phyloP scores from a whole-genome alignment of 2,797 vertebrate genomes.

The Scleropages formosus region DNA sequence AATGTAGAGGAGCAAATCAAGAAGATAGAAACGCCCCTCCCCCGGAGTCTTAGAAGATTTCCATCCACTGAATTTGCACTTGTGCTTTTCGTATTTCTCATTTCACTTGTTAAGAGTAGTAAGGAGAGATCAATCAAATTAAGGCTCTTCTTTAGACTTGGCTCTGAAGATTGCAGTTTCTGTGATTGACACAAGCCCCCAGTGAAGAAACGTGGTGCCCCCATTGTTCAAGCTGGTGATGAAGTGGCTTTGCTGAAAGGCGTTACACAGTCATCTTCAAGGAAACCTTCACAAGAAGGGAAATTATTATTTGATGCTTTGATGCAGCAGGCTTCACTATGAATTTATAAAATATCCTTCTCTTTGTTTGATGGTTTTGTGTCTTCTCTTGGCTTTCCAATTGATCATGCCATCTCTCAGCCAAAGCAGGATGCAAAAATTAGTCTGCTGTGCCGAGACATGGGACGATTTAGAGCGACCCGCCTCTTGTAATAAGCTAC shows the following conservation, averaged over 20 bases:
- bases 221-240: conserved; percentile 16
- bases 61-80: not conserved
- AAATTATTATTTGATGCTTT: conserved; percentile 20
- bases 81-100: conserved; percentile 8
- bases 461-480: not conserved
- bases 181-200: conserved; percentile 8
- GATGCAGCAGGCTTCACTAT: conserved; percentile 15
- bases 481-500: not conserved
- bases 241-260: conserved; percentile 16
- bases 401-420: not conserved
- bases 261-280: conserved; percentile 14
- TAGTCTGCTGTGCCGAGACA: not conserved
- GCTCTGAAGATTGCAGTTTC: conserved; percentile 7
- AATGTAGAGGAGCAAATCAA: conserved; percentile 14
- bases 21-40: not conserved
- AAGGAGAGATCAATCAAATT: conserved; percentile 4
- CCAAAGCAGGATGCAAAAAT: conserved; percentile 15
- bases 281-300: conserved; percentile 23
- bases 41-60: conserved; percentile 4
- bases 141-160: conserved; percentile 10
- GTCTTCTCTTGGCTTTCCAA: not conserved
- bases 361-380: not conserved
- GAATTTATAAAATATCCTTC: conserved; percentile 18
- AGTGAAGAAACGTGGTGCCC: conserved; percentile 20
- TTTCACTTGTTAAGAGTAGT: not conserved